A percentile compares a stretch with the other conserved stretches of the same genome.
Conservation (phyloP, 2,797 vertebrate species). For the Chelmon rostratus region DNA sequence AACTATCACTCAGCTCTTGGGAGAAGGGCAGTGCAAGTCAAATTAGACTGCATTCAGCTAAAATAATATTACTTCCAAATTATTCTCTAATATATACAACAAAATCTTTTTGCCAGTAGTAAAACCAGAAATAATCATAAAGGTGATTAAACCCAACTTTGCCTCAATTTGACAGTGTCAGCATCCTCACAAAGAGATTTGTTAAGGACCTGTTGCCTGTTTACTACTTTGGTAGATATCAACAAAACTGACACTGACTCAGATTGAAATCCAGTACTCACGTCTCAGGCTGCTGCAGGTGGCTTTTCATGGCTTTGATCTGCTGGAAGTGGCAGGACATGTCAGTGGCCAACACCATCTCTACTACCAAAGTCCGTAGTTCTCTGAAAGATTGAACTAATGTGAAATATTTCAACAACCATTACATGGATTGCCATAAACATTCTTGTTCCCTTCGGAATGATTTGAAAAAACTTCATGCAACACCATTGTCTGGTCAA, state of each 20-base stretch:
- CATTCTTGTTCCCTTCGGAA: background rate
- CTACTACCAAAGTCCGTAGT: conserved; percentile 93
- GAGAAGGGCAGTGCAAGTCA: no score
- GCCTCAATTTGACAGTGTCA: no score
- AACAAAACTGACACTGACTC: background rate
- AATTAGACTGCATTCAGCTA: no score
- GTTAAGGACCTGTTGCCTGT: no score
- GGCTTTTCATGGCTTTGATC: conserved; percentile 96
- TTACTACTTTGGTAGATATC: background rate
- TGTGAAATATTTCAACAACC: background rate
- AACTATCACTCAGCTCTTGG: no score
- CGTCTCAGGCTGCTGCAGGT: conserved; percentile 94
- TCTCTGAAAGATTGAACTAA: conserved; percentile 87
- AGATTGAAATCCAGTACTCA: conserved; percentile 81
- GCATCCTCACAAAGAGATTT: no score
- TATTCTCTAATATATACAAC: no score
- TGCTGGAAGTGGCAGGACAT: conserved; percentile 99
- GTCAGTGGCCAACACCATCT: conserved; percentile 98
- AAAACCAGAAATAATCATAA: no score
- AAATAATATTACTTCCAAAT: no score
- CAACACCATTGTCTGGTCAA: background rate
- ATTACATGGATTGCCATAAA: background rate
- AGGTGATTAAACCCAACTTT: no score
- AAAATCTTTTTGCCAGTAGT: no score
- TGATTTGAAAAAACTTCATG: background rate